Conservation (phyloP, 2,797 vertebrate genomes). For the Decapterus maruadsi region DNA sequence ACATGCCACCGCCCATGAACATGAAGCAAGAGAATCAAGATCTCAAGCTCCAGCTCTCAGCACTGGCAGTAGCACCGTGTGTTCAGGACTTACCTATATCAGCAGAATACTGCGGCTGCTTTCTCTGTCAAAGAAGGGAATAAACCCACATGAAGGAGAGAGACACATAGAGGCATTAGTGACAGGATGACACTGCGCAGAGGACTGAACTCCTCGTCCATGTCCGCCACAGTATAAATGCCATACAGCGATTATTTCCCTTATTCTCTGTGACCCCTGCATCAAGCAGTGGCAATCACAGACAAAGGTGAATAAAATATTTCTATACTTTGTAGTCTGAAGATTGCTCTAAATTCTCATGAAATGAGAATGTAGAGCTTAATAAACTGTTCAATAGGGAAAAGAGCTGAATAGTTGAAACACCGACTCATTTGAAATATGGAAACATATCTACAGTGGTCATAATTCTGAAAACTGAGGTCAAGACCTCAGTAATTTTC, state of each 20-base stretch:
- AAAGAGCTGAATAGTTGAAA: neutral
- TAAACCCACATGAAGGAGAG: slow-evolving; percentile 85
- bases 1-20: slow-evolving; percentile 59
- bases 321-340: slow-evolving; percentile 11
- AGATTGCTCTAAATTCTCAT: slow-evolving; percentile 61
- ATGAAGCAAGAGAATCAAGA: slow-evolving; percentile 69
- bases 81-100: slow-evolving; percentile 88
- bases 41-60: slow-evolving; percentile 73
- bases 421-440: slow-evolving; percentile 8
- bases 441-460: slow-evolving; percentile 9
- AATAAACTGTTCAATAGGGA: slow-evolving; percentile 3
- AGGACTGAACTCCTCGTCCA: slow-evolving; percentile 72
- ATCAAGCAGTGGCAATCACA: slow-evolving; percentile 61
- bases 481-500: slow-evolving; percentile 42
- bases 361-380: slow-evolving; percentile 60
- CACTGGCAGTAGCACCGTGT: slow-evolving; percentile 63
- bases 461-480: slow-evolving; percentile 25
- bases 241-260: slow-evolving; percentile 48
- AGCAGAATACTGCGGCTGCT: slow-evolving; percentile 80
- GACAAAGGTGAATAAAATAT: slow-evolving; percentile 25
- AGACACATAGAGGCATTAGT: slow-evolving; percentile 88
- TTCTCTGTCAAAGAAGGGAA: slow-evolving; percentile 88
- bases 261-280: slow-evolving; percentile 59
- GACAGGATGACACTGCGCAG: slow-evolving; percentile 73
- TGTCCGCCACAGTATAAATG: slow-evolving; percentile 57